Base-by-base conservation (phyloP, 2,113 vertebrate species). In the Abramis brama region DNA sequence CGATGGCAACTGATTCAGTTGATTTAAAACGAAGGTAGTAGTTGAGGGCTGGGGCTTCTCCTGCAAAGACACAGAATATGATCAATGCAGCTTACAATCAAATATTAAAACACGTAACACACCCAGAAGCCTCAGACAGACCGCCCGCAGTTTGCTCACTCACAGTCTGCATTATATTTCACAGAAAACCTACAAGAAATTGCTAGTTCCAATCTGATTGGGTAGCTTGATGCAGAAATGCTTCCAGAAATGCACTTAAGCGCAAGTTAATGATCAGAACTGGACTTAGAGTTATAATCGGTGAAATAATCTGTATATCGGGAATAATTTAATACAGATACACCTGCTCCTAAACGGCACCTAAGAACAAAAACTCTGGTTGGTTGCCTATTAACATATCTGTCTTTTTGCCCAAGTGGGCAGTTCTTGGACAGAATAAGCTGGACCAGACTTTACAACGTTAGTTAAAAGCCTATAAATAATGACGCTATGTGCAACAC, bases 11-110 rank as follows among this genome's bases (percentile, higher is more conserved):
- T 99, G 98, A 94, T 99, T 99, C 88, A 99, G 96, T 90, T 99
- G 98, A 94, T 99, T 99, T 93, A 99, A 95, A 93, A 99, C 98
- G 93, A 99, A 99, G 0, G 97, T 99, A 86, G 98, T 99, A 88
- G 98, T 98, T 82, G 98, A 98, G 84, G 97, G 97, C 92, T 98
- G 98, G 90, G 98, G 97, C 94, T 95, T 96, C 88, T 95, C 92
- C 96, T 93, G 91, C 66, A 86, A 87, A 6, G 17, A 15, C 5
- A 5, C 47, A 84, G 21, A 64, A 39, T 21, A 36, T n/a, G 86
- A 43, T 43, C 10, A 71, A 43, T 71, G 21, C 10, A 57, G 55
- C 55, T 71, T 71, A 5, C 78, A 75, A 17, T n/a, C 23, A 68
- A 77, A 55, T n/a, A 21, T 36, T 33, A 79, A 39, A 21, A 57